Evolutionary conservation across 2,113 vertebrate species (phyloP), one percentile per base, ranked within the genome.

Genomic region (Dunckerocampus dactyliophorus): DNA sequence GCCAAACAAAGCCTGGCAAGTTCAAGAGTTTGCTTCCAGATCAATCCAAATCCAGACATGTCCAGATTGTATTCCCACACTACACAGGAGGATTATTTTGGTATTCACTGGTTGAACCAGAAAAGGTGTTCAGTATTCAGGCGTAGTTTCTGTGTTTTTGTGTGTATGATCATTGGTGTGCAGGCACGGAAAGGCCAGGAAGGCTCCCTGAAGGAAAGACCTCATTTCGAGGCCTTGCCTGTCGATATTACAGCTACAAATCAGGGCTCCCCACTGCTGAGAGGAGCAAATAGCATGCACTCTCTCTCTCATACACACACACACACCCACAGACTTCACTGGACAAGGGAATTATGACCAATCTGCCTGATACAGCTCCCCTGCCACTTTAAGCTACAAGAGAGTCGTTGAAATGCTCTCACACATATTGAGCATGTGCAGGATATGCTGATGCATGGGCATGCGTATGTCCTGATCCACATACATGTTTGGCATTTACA

Each of bases 231-330:
- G 70, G 65, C 71, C 73, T 60, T 62, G 62, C 59, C 69, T 84
- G 82, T 85, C 65, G 75, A 85, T 88, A 88, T 87, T 88, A 80
- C 79, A 60, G 77, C 83, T 72, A 88, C 87, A 88, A 88, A 88
- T 88, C 83, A 87, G 74, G 71, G 75, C 76, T 87, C 74, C 71
- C 76, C 73, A 77, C 67, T 21, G 49, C 78, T 74, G 73, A 85
- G 74, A 76, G 67, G 67, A 79, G 74, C 79, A 76, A 74, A 75
- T 59, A 64, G 57, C 22, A 65, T 58, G 62, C 69, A 63, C 63
- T 37, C 47, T n/a, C 24, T n/a, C 47, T 55, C 65, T 56, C 45
- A 60, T 62, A 22, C 62, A 63, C 16, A 59, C 53, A 50, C 70
- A 63, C 39, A 62, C 66, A 42, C 63, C 62, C 15, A 56, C 62